phyloP scores from a whole-genome alignment of 2,797 vertebrate species.

The Dryobates pubescens region DNA sequence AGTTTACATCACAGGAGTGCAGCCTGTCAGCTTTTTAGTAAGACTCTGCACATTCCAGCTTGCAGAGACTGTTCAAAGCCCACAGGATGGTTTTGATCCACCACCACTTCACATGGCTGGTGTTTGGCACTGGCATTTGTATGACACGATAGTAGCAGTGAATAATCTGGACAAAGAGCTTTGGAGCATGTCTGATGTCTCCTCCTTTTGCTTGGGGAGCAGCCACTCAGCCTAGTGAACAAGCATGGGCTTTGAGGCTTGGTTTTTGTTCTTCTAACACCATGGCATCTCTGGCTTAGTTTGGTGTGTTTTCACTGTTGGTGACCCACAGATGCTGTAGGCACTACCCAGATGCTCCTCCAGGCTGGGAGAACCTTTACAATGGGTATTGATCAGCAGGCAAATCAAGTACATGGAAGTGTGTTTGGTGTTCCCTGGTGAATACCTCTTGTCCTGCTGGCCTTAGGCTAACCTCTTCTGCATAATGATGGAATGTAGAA shows the following conservation, averaged over 20 bases:
- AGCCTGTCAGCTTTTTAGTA: not conserved
- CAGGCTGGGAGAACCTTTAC: not conserved
- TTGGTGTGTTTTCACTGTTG: not conserved
- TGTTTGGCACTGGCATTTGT: not conserved
- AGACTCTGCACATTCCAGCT: rapidly evolving
- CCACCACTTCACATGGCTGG: not conserved
- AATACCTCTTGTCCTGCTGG: not conserved
- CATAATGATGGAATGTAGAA: not conserved
- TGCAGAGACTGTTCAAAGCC: not conserved
- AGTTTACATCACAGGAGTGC: not conserved
- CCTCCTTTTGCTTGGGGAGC: not conserved
- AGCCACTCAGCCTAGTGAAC: not conserved
- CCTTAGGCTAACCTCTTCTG: not conserved
- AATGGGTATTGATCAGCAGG: not conserved
- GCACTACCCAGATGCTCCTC: not conserved
- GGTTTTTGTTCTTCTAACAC: not conserved
- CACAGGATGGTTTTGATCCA: not conserved
- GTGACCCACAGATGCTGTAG: not conserved
- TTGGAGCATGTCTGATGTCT: rapidly evolving
- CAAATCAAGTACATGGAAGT: not conserved
- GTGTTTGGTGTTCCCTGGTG: not conserved
- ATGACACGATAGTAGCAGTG: not conserved
- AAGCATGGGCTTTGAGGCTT: not conserved
- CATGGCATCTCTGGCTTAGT: not conserved
- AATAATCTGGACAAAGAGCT: not conserved